Evolutionary conservation across 1,140 invertebrate species (phyloP), one percentile per base, ranked within the genome.

Genomic region (Panagrolaimus sp.): DNA sequence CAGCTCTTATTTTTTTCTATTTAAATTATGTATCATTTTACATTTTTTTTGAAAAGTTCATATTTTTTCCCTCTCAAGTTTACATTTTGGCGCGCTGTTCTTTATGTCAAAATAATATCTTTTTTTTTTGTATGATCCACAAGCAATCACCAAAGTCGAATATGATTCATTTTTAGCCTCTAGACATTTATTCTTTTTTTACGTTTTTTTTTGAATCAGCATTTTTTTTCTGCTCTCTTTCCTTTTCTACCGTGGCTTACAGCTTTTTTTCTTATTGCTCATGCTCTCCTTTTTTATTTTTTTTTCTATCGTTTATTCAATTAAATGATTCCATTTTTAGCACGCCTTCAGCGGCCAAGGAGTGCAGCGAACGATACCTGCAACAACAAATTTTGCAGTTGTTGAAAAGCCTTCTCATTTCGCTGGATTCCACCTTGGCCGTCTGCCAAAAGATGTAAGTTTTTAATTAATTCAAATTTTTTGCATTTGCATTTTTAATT

Each of bases 291-390:
- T n/a, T 64, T 38, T n/a, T 64, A 12, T 24, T 38, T 5, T 17
- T 43, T 64, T 43, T 63, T 3, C 55, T 3, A 26, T 24, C n/a
- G 62, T 28, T 43, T 10, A 64, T 64, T 10, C n/a, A 9, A 43
- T 38, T 38, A 43, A 43, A 17, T 24, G 12, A 14, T 43, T 43
- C 21, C 17, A 38, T 43, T 9, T 58, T 55, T 58, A 26, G 21
- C 52, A 58, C 52, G 52, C 28, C 21, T 26, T 58, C 52, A 17
- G 14, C 52, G 52, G 52, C 52, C 52, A 28, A 28, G 28, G 52
- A 58, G 52, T 58, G 52, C 52, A 58, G 52, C 52, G 52, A 58
- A 58, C 52, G 28, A 21, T 28, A 58, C 21, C 52, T 28, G 52
- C 52, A 28, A 21, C 52, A 28, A 24, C 26, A 21, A 8, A 58